These are phyloP conservation scores for Nicator chloris DNA, from an alignment of 2,113 vertebrate genomes.

Conservation along the genomic window DNA sequence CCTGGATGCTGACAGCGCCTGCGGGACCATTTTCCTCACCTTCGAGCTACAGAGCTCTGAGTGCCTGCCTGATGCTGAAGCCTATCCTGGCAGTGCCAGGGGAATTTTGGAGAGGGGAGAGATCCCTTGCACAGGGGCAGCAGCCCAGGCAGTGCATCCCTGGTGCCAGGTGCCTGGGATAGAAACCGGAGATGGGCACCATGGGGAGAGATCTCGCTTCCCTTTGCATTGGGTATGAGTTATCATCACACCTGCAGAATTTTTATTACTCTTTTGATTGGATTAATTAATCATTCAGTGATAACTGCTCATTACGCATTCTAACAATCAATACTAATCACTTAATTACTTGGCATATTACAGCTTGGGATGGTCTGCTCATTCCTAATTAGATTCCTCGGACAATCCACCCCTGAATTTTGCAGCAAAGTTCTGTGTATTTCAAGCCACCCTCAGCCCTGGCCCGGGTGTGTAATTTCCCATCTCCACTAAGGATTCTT, in stretches of 20 bases:
- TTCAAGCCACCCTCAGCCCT: background rate
- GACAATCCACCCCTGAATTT: background rate
- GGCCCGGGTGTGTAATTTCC: fast-evolving
- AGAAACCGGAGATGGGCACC: background rate
- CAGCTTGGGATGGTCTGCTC: constrained; percentile 19
- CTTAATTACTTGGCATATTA: constrained; percentile 57
- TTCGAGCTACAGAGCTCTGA: background rate
- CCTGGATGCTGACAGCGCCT: background rate
- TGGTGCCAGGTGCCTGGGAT: background rate
- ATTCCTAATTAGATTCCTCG: constrained; percentile 32
- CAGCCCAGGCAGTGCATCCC: background rate
- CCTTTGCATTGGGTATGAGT: background rate
- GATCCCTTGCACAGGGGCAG: background rate
- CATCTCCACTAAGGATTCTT: fast-evolving
- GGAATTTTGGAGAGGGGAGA: background rate
- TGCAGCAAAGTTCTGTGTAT: background rate
- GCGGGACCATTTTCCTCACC: background rate
- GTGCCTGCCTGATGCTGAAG: background rate
- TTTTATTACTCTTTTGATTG: constrained; percentile 39
- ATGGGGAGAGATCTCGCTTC: fast-evolving
- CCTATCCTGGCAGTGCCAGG: background rate
- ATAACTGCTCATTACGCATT: constrained; percentile 57
- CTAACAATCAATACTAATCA: constrained; percentile 66
- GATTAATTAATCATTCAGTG: constrained; percentile 61
- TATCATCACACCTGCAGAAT: constrained; percentile 38